Percentiles rank a stretch among this genome's conserved stretches.
Evolutionary conservation across 2,113 vertebrate species (phyloP).

Genomic region (Tychaedon coryphoeus): DNA sequence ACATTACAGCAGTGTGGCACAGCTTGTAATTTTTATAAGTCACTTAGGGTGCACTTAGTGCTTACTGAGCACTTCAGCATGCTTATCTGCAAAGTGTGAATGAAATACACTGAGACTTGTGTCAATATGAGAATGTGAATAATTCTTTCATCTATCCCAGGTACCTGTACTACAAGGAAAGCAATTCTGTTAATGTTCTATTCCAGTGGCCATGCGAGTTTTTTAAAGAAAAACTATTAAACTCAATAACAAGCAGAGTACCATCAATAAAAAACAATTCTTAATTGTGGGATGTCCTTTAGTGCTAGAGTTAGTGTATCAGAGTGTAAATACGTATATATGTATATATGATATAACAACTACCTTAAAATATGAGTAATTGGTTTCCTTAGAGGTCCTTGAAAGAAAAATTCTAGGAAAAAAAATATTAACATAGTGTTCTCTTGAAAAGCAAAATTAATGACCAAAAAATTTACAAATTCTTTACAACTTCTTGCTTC

Average conservation of each 20-base stretch:
- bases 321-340: background rate
- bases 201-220: background rate
- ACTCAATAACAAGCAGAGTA: background rate
- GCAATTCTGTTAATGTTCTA: background rate
- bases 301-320: background rate
- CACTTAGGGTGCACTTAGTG: background rate
- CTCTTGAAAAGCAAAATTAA: background rate
- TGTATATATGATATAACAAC: background rate
- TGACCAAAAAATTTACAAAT: background rate
- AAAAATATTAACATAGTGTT: background rate
- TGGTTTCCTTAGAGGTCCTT: background rate
- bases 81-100: background rate
- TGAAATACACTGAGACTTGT: background rate
- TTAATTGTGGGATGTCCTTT: background rate
- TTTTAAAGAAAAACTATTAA: too few relatives aligned
- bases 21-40: background rate
- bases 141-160: background rate
- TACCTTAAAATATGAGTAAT: background rate
- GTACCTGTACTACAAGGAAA: background rate
- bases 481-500: background rate
- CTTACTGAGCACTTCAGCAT: background rate
- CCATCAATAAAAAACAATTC: background rate
- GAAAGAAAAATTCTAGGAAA: background rate
- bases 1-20: rapidly evolving
- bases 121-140: background rate